Base-by-base conservation (phyloP, 2,888 invertebrate species). In the Brachynemurus nebulosus region DNA sequence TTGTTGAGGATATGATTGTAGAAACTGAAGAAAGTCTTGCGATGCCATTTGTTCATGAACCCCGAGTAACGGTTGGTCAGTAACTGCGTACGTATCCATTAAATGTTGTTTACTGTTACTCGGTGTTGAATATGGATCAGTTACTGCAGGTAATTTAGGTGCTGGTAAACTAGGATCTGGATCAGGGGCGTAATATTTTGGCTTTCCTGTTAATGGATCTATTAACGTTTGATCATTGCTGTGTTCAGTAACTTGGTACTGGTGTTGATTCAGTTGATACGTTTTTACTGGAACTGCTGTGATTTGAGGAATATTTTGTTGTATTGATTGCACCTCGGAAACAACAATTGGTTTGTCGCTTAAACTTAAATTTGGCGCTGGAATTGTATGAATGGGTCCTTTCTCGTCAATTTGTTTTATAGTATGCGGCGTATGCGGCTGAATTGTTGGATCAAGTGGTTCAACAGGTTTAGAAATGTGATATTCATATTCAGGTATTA, bases 331-430 rank as follows among this genome's bases (percentile, higher is more conserved):
- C 12, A 57, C 51, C 44, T 59, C 57, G 17, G 58, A 60, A 41
- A 72, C 68, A 2, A 71, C 63, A 18, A 69, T 71, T 0, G 78
- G 78, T 54, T 74, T 78, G 58, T 78, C 78, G 1, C 76, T 72
- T 6, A 74, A 70, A 51, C 79, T 78, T 40, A 88, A 68, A 67
- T 86, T 86, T 7, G 88, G 88, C 18, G 88, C 86, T 57, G 86
- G 86, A 51, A 88, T 85, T 8, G 86, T 86, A 63, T 86, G 86
- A 58, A 88, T 86, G 2, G 86, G 86, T 53, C 83, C 84, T 58
- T 74, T 72, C 45, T 65, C 64, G 8, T 61, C 65, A 34, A 63
- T 51, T 54, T 64, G 65, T 45, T 65, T 61, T 19, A 65, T 63
- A 6, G 46, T 47, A 6, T 30, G 30, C 5, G 30, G 30, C 5